A percentile compares a stretch with the other conserved stretches of the same genome.
Conservation (phyloP, 2,888 invertebrate species). For the Pachymerium ferrugineum region DNA sequence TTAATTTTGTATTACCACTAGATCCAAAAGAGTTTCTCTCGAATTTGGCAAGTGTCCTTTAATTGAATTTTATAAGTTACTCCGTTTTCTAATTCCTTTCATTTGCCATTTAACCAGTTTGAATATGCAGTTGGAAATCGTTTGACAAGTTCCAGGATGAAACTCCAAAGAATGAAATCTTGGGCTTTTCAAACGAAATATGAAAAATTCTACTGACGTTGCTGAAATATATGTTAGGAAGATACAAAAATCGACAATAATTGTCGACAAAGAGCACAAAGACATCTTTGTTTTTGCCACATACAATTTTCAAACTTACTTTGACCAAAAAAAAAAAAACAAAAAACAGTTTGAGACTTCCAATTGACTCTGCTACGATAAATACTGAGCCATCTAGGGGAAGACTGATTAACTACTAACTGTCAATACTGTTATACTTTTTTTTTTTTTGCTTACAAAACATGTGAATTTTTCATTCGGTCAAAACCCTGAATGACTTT, state of each 20-base stretch:
- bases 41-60: conserved; percentile 15
- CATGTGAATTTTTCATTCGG: not conserved
- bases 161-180: not conserved
- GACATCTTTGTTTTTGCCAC: too few relatives aligned
- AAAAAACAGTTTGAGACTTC: not conserved
- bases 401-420: not conserved
- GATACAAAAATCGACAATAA: too few relatives aligned
- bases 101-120: not conserved
- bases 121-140: not conserved
- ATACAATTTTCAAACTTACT: not conserved
- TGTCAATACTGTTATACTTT: not conserved
- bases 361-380: conserved; percentile 23
- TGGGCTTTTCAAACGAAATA: not conserved
- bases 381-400: conserved; percentile 22
- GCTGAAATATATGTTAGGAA: too few relatives aligned
- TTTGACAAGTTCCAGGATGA: not conserved
- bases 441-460: not conserved
- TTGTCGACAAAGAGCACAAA: too few relatives aligned
- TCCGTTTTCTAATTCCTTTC: not conserved
- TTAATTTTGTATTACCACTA: not conserved
- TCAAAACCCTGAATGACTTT: conserved; percentile 16
- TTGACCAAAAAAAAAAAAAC: not conserved
- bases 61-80: conserved; percentile 3
- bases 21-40: not conserved
- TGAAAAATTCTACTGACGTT: too few relatives aligned